Conservation (phyloP, 2,888 invertebrate genomes). For the Tiliacea citrago region DNA sequence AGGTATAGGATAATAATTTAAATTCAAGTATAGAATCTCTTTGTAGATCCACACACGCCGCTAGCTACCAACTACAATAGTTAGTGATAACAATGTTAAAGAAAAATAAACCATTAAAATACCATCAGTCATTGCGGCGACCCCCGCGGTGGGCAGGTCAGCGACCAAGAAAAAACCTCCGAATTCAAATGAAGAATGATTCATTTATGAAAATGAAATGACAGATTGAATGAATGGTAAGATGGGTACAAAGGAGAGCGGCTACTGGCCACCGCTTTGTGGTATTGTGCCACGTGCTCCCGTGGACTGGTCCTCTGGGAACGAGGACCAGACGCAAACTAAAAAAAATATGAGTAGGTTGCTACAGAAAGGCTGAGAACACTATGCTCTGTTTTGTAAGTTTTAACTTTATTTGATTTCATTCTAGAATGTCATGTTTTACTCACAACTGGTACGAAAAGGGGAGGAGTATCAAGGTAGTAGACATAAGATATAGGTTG, state of each 20-base stretch:
- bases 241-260: conserved; percentile 80
- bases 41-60: conserved; percentile 64
- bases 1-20: conserved; percentile 22
- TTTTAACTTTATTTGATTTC: not conserved
- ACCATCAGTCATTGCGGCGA: conserved; percentile 87
- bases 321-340: conserved; percentile 37
- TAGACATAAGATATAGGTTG: not conserved
- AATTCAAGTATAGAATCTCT: conserved; percentile 61
- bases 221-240: conserved; percentile 88
- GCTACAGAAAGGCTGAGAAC: not conserved
- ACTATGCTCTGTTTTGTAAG: not conserved
- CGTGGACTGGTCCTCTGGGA: conserved; percentile 70
- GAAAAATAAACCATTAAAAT: conserved; percentile 90
- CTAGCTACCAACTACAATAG: conserved; percentile 82
- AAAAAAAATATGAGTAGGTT: conserved; percentile 19
- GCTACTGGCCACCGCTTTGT: conserved; percentile 82
- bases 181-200: conserved; percentile 90
- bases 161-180: conserved; percentile 85
- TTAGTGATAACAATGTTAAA: conserved; percentile 88
- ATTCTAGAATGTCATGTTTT: not conserved
- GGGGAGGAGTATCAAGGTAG: not conserved
- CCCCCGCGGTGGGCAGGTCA: conserved; percentile 89
- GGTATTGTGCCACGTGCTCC: conserved; percentile 82
- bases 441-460: not conserved
- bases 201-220: conserved; percentile 90